These are phyloP conservation scores for Phalacrocorax pelagicus DNA, from an alignment of 2,113 vertebrate genomes.

Conservation along the genomic window DNA sequence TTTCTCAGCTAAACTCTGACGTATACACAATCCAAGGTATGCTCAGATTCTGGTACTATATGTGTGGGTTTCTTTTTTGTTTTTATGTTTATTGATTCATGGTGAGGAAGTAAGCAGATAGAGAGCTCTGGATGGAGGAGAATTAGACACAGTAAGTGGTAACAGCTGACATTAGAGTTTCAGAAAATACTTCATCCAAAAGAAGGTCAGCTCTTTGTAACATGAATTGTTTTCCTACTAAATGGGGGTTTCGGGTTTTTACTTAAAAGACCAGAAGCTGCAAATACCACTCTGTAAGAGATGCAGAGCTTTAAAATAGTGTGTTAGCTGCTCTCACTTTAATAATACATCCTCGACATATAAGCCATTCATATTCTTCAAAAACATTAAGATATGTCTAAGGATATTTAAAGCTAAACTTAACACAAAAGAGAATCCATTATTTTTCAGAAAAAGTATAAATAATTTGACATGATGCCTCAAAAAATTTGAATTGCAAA, in stretches of 20 bases:
- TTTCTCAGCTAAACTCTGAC: not conserved
- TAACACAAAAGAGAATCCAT: slow-evolving; percentile 38
- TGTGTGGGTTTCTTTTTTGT: not conserved
- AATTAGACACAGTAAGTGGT: not conserved
- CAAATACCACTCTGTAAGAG: not conserved
- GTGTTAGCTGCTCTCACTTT: not conserved
- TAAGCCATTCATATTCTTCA: slow-evolving; percentile 15
- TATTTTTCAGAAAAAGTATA: slow-evolving; percentile 45
- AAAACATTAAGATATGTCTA: slow-evolving; percentile 16
- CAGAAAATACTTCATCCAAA: not conserved
- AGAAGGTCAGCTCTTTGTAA: not conserved
- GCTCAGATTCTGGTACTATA: not conserved
- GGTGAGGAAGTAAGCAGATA: not conserved
- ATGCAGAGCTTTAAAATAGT: not conserved
- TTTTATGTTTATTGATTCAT: not conserved
- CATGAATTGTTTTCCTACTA: not conserved
- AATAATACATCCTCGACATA: slow-evolving; percentile 22
- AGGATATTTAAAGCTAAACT: slow-evolving; percentile 37
- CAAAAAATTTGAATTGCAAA: slow-evolving; percentile 5
- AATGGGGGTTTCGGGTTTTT: not conserved
- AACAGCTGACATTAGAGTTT: not conserved
- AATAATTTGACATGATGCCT: slow-evolving; percentile 50
- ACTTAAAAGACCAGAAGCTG: not conserved
- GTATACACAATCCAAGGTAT: not conserved
- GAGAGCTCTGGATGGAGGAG: not conserved